Conservation (phyloP, 2,113 vertebrate species). For the Solea senegalensis region DNA sequence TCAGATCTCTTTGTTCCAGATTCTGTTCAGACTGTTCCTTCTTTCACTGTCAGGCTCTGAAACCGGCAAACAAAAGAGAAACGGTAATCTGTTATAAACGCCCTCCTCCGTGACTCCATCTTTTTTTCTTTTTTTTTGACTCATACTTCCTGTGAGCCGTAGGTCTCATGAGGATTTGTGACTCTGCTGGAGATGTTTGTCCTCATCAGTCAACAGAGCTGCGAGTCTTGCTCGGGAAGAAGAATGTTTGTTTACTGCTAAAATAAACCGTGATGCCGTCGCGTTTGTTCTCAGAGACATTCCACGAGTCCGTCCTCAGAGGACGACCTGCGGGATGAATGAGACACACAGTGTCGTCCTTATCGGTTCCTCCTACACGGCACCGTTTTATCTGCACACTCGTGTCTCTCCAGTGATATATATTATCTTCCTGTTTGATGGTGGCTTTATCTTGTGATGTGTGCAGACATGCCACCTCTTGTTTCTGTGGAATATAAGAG, state of each 20-base stretch:
- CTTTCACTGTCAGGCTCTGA: too few species aligned
- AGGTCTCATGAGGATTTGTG: conserved; percentile 1
- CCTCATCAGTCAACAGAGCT: background rate
- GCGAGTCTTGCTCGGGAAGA: conserved; percentile 4
- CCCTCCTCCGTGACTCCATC: too few species aligned
- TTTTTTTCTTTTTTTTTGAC: too few species aligned
- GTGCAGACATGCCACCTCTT: conserved; percentile 19
- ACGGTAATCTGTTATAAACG: too few species aligned
- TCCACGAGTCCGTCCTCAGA: conserved; percentile 28
- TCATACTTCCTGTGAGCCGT: background rate
- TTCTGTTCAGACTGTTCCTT: too few species aligned
- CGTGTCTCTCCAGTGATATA: background rate
- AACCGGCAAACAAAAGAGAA: too few species aligned
- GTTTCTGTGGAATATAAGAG: background rate
- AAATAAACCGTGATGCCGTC: conserved; percentile 56
- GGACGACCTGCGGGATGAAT: conserved; percentile 24
- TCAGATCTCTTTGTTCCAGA: too few species aligned
- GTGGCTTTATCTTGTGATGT: conserved; percentile 1
- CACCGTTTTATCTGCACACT: conserved; percentile 18
- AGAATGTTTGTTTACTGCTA: conserved; percentile 61
- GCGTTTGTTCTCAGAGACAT: conserved; percentile 48
- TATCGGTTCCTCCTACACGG: conserved; percentile 5
- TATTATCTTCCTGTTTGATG: conserved; percentile 1
- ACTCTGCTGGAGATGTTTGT: conserved; percentile 19
- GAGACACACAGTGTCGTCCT: background rate